phyloP scores from a whole-genome alignment of 2,797 vertebrate species.

The Falco cherrug region DNA sequence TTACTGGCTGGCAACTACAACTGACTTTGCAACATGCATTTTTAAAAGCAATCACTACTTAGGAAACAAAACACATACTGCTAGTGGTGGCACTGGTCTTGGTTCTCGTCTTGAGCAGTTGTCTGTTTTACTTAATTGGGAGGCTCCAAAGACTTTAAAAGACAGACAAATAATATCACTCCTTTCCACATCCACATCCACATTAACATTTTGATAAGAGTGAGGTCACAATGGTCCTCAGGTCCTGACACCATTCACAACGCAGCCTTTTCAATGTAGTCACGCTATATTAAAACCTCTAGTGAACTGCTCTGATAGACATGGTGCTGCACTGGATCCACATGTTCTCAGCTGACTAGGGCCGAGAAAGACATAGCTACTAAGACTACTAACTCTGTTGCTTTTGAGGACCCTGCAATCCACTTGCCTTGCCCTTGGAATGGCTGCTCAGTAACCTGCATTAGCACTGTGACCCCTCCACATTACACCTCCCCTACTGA shows the following conservation, averaged over 20 bases:
- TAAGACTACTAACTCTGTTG: background rate
- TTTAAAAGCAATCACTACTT: background rate
- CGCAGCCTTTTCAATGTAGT: background rate
- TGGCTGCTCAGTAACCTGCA: background rate
- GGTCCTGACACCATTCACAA: background rate
- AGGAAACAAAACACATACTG: background rate
- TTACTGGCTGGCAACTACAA: background rate
- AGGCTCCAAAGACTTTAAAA: background rate
- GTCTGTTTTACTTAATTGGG: background rate
- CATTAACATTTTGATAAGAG: background rate
- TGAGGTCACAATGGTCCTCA: background rate
- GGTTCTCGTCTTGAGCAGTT: background rate
- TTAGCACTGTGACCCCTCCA: background rate
- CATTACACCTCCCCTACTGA: background rate
- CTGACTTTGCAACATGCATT: background rate
- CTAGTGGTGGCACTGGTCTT: background rate
- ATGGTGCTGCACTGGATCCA: background rate
- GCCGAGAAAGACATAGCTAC: background rate
- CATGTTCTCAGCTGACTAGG: background rate
- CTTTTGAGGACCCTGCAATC: background rate
- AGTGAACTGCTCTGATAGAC: background rate
- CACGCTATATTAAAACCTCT: background rate
- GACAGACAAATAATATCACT: background rate
- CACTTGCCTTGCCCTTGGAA: background rate
- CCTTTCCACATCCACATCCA: background rate